Evolutionary conservation across 2,888 invertebrate genomes (phyloP), one percentile per base, ranked within the genome.

Genomic region (Acanthosepion esculentum): DNA sequence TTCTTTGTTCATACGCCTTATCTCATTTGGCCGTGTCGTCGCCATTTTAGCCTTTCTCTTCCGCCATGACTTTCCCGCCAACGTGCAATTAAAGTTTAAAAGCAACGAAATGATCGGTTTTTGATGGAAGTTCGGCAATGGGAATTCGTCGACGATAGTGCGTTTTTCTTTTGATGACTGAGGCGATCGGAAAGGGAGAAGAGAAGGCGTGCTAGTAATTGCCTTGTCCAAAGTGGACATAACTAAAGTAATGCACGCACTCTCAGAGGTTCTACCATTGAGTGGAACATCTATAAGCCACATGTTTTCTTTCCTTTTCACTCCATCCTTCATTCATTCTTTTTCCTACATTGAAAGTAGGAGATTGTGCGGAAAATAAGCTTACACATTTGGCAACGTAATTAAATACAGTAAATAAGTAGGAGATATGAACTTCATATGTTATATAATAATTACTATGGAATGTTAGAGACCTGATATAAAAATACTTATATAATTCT

Each of bases 1-100:
- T 78, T 10, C 29, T n/a, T n/a, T n/a, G 8, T 78, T 15, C n/a
- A 8, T 10, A 0, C 10, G n/a, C 29, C 12, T 78, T n/a, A 12
- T 78, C 10, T n/a, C 8, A 78, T 78, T n/a, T n/a, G n/a, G 10
- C n/a, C 33, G 4, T 15, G 0, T 33, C 78, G 33, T 78, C 78
- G 1, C n/a, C n/a, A 78, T 78, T 78, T 78, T 1, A n/a, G n/a
- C n/a, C 12, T 78, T n/a, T 18, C 78, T 78, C 12, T 33, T 78
- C 78, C 0, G 78, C n/a, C n/a, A 78, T 78, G 8, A 5, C 15
- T 78, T 78, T 78, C 78, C 78, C 10, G 78, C n/a, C 29, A 78
- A 78, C 78, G 33, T n/a, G 78, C 78, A 33, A n/a, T 78, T n/a
- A 78, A 78, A 78, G n/a, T 78, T 78, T 78, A 78, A 78, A 78